Conservation (phyloP, 2,888 invertebrate genomes). For the Acleris holmiana region DNA sequence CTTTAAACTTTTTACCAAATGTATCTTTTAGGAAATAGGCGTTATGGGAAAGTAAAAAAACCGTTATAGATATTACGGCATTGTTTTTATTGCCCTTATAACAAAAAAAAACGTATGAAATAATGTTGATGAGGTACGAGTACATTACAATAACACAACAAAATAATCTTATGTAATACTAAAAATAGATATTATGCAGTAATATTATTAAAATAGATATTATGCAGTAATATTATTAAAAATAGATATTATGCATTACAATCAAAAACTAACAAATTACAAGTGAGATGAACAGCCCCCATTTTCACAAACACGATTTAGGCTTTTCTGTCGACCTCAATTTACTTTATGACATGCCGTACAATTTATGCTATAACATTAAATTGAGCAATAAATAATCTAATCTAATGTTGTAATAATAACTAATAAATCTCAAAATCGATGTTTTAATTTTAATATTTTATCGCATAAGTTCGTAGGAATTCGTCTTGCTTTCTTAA, state of each 20-base stretch:
- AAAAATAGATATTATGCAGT: slow-evolving; percentile 10
- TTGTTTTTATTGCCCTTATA: slow-evolving; percentile 28
- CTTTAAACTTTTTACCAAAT: no score
- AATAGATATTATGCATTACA: no score
- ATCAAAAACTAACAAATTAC: slow-evolving; percentile 26
- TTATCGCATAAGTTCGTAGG: no score
- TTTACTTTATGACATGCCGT: no score
- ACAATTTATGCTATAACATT: no score
- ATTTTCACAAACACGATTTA: background rate
- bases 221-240: slow-evolving; percentile 5
- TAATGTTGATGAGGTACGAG: slow-evolving; percentile 23
- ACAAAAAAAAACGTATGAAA: slow-evolving; percentile 25
- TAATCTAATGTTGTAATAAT: no score
- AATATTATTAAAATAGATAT: slow-evolving; percentile 1
- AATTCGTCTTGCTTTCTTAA: no score
- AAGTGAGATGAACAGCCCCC: slow-evolving; percentile 11
- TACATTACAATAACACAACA: slow-evolving; percentile 17
- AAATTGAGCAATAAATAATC: no score
- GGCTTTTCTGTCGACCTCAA: no score
- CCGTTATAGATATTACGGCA: slow-evolving; percentile 6
- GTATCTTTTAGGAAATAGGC: background rate
- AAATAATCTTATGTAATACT: slow-evolving; percentile 7
- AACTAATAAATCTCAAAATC: no score
- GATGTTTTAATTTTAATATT: no score
- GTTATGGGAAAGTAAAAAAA: slow-evolving; percentile 5